Percentiles rank a stretch among this genome's conserved stretches.
phyloP scores from a whole-genome alignment of 1,140 invertebrate species.

The Dysdera silvatica region DNA sequence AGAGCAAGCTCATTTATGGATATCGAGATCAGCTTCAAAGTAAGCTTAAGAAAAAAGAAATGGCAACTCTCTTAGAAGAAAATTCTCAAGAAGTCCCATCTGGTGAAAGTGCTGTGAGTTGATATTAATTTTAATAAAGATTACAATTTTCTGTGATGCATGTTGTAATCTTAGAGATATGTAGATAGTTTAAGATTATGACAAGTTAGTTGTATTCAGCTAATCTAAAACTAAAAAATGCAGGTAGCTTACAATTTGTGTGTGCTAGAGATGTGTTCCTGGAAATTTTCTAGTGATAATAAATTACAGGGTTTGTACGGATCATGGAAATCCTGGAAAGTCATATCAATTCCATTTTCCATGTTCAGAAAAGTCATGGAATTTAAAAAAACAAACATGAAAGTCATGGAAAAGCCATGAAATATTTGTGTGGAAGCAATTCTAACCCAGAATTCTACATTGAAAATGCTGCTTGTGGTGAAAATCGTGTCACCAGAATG shows the following conservation, averaged over 20 bases:
- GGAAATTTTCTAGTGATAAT: not conserved
- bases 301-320: not conserved
- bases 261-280: not conserved
- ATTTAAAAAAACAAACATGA: no score
- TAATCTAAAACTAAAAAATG: not conserved
- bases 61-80: slow-evolving; percentile 57
- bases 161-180: not conserved
- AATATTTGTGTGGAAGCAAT: no score
- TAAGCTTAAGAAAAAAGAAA: slow-evolving; percentile 43
- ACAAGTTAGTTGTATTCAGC: not conserved
- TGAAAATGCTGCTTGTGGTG: no score
- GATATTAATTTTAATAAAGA: not conserved
- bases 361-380: no score
- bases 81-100: slow-evolving; percentile 62
- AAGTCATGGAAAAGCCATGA: no score
- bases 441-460: no score
- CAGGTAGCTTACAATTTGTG: not conserved
- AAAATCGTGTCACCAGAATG: no score
- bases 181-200: not conserved
- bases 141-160: not conserved
- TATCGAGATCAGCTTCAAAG: slow-evolving; percentile 54
- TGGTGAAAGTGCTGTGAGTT: slow-evolving; percentile 49
- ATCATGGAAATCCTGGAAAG: no score
- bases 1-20: slow-evolving; percentile 70
- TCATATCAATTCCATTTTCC: no score